Conservation (phyloP, 2,113 vertebrate species). For the Struthio camelus region DNA sequence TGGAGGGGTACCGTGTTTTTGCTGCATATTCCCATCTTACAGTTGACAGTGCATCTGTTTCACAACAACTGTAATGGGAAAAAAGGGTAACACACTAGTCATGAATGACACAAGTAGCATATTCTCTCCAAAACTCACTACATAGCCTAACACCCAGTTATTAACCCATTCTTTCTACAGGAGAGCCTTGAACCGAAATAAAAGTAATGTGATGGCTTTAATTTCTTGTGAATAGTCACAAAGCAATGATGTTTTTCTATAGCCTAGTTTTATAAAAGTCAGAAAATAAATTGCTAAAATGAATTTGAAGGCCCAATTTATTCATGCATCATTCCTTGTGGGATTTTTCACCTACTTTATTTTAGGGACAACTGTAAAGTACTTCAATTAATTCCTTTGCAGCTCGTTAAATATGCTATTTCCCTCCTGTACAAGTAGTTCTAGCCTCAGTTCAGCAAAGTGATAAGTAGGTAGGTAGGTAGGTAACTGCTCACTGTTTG, state of each 20-base stretch:
- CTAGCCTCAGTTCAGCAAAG: not conserved
- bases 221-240: not conserved
- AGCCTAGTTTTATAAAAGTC: conserved; percentile 11
- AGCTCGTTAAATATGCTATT: conserved; percentile 44
- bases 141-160: not conserved
- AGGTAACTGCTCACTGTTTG: not conserved
- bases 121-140: not conserved
- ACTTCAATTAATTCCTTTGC: conserved; percentile 37
- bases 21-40: conserved; percentile 91
- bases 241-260: not conserved
- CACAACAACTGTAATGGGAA: conserved; percentile 82
- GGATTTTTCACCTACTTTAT: conserved; percentile 15
- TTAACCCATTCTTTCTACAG: not conserved
- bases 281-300: not conserved
- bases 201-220: not conserved
- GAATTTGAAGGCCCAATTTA: not conserved
- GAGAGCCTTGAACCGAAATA: not conserved
- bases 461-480: not conserved
- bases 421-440: not conserved
- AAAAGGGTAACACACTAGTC: conserved; percentile 61
- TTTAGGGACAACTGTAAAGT: not conserved
- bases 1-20: conserved; percentile 96
- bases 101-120: not conserved
- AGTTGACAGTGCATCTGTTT: conserved; percentile 68
- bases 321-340: not conserved